Base-by-base conservation (phyloP, 2,888 invertebrate genomes). In the Ceramica pisi region DNA sequence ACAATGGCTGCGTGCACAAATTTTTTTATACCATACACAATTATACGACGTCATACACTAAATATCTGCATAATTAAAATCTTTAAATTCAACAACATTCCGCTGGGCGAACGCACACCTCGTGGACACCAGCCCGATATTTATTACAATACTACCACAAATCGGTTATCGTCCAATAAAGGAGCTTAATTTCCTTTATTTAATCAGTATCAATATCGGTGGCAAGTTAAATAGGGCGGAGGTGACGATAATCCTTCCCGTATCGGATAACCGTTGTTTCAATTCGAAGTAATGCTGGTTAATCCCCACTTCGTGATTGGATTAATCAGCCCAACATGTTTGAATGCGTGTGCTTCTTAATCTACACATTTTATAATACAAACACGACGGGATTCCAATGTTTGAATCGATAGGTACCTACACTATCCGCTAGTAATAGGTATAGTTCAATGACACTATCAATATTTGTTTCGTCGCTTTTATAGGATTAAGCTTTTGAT, bases 221-320 rank as follows among this genome's bases (percentile, higher is more conserved):
- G 26, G 63, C 50, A 62, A 83, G 68, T 78, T 68, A 71, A 74
- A 75, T 57, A 70, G 46, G 73, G 77, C n/a, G n/a, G 41, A 78
- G 66, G 80, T 82, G 88, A 79, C 81, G 72, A 78, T 92, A 90
- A 92, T 91, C 90, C 90, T 74, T 67, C 80, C 80, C 80, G 82
- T 83, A 80, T 87, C 86, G 88, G 87, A 90, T 90, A 88, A 88
- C 88, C 76, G 86, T 86, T 85, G 88, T 85, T 87, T 90, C 89
- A 90, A 90, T 91, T 89, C 85, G 76, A 82, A 82, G 83, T 88
- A 89, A 86, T 83, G 75, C 84, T 75, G 82, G 83, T 84, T 90
- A 90, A 89, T 87, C 87, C 87, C 64, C 79, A 73, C 59, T 86
- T 86, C 85, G 87, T 88, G 88, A 87, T 89, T 80, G 86, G 86